Evolutionary conservation across 2,888 invertebrate species (phyloP), one percentile per base, ranked within the genome.

Genomic region (Marasmarcha lunaedactyla): DNA sequence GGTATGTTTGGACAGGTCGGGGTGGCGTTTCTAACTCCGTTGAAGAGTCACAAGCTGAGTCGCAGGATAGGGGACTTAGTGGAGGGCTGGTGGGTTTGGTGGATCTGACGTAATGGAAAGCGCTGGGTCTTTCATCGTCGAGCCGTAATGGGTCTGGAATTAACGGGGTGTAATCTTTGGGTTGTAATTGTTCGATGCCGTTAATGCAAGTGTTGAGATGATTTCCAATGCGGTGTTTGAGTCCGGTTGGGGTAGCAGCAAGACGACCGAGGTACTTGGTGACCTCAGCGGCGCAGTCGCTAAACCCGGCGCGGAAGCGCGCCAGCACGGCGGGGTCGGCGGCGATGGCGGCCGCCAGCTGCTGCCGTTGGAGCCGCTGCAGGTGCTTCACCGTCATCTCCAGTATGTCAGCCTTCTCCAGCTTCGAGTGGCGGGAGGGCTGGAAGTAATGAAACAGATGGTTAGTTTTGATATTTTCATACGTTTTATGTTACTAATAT

Each of bases 351-450:
- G 91, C 88, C 6, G 91, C 92, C 35, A 92, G 74, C 67, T 95
- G 95, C 64, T 95, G 94, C 9, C 94, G 87, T 62, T 97, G 96
- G 11, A 97, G 81, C 45, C 91, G 91, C 65, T 95, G 94, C 37
- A 98, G 84, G 66, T 97, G 95, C 63, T 94, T 93, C 36, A 97
- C 97, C 1, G 97, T 95, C 87, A 97, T 90, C 73, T 97, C 97
- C 39, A 97, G 81, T 52, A 97, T 97, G 70, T 97, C 97, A 1
- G 97, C 97, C 66, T 97, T 97, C 71, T 97, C 97, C 57, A 97
- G 84, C 68, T 97, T 97, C 3, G 95, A 94, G 77, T 97, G 96
- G 42, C 95, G 89, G 1, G 94, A 90, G 27, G 95, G 94, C 95
- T 96, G 87, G 44, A 87, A 87, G 53, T 25, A 46, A 39, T n/a